Conservation (phyloP, 2,113 vertebrate species). For the Baryphthengus martii region DNA sequence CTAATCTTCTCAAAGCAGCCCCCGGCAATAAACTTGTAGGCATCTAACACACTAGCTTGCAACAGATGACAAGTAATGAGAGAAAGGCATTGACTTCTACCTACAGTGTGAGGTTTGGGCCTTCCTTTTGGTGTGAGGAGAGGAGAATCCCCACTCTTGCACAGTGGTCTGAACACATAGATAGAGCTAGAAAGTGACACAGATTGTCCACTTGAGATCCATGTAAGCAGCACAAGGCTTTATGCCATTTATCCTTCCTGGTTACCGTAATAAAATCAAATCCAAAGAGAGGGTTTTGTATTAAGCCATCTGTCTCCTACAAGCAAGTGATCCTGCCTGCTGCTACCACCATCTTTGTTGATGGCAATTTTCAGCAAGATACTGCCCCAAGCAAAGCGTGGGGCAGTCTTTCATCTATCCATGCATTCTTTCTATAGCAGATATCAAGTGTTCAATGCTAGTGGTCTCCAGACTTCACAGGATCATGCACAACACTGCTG, state of each 20-base stretch:
- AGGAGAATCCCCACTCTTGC: neutral
- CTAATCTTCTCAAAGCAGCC: neutral
- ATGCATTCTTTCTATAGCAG: rapidly evolving
- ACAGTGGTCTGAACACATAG: neutral
- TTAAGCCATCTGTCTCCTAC: neutral
- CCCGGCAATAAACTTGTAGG: neutral
- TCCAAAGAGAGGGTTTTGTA: neutral
- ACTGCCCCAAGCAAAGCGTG: neutral
- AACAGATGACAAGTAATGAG: neutral
- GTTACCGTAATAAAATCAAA: neutral
- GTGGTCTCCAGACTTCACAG: neutral
- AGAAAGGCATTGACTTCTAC: rapidly evolving
- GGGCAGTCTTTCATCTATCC: neutral
- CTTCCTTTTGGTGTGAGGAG: neutral
- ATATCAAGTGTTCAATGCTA: neutral
- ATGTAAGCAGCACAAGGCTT: neutral
- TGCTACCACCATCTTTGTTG: neutral
- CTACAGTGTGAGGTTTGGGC: neutral
- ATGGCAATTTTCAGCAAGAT: neutral
- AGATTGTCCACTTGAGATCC: neutral
- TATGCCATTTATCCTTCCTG: rapidly evolving
- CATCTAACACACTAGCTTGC: neutral
- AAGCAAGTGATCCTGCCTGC: neutral
- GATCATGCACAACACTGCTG: neutral
- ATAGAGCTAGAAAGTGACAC: neutral